Conservation (phyloP, 2,113 vertebrate species). For the Trochalopteron elliotii region DNA sequence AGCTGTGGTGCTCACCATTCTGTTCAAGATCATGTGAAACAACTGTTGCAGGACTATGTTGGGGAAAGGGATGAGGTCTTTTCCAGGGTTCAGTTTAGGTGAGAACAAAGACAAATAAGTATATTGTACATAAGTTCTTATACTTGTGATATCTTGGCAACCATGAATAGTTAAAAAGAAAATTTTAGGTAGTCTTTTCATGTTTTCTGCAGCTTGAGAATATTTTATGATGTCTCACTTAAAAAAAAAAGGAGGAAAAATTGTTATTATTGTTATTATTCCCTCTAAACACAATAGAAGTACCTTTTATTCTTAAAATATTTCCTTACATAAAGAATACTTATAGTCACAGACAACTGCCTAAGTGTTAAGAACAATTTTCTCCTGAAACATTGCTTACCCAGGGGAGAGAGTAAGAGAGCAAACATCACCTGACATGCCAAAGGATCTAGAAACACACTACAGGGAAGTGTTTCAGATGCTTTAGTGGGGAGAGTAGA, state of each 20-base stretch:
- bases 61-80: neutral
- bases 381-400: neutral
- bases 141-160: neutral
- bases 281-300: neutral
- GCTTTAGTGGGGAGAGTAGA: neutral
- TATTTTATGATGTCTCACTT: neutral
- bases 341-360: neutral
- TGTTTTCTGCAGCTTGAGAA: neutral
- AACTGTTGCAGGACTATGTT: conserved; percentile 4
- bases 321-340: neutral
- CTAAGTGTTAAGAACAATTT: neutral
- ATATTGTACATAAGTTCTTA: neutral
- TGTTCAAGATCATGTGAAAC: neutral
- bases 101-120: neutral
- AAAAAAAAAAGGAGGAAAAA: neutral
- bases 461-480: neutral
- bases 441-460: neutral
- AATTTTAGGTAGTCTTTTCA: neutral
- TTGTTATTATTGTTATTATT: neutral
- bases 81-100: neutral
- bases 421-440: neutral
- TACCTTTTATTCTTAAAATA: neutral
- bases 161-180: neutral
- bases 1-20: neutral
- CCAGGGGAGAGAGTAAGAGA: neutral